Percentiles rank a stretch among this genome's conserved stretches.
Evolutionary conservation across 2,888 invertebrate species (phyloP).

Genomic region (Ennomos erosarius): DNA sequence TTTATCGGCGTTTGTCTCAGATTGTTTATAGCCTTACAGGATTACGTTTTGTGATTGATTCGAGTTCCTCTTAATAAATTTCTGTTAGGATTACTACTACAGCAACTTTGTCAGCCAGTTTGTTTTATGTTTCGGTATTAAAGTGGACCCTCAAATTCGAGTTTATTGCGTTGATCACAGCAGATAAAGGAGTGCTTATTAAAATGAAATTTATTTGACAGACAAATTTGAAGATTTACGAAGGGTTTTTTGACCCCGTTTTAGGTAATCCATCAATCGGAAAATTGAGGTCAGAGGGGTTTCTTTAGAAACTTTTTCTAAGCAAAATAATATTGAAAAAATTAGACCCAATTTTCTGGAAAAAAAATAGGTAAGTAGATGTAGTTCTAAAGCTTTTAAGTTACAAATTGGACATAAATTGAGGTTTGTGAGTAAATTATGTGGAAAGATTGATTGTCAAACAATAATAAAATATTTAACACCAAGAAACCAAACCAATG

Average conservation of each 20-base stretch:
- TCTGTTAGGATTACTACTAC: conserved; percentile 57
- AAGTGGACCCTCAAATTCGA: conserved; percentile 51
- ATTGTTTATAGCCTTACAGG: conserved; percentile 77
- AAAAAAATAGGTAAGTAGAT: too few relatives aligned
- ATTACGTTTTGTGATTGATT: conserved; percentile 81
- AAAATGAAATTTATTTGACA: conserved; percentile 62
- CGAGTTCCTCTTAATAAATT: conserved; percentile 72
- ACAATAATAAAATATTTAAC: too few relatives aligned
- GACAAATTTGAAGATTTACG: conserved; percentile 48
- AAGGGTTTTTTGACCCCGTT: conserved; percentile 47
- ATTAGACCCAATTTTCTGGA: too few relatives aligned
- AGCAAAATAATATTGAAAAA: too few relatives aligned
- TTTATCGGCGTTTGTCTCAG: conserved; percentile 72
- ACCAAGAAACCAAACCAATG: too few relatives aligned
- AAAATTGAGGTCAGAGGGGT: conserved; percentile 39
- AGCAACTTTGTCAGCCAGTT: conserved; percentile 61
- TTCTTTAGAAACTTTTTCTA: conserved; percentile 16
- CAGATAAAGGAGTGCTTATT: conserved; percentile 62
- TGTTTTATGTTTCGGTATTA: conserved; percentile 68
- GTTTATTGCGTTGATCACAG: conserved; percentile 60
- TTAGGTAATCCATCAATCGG: conserved; percentile 33
- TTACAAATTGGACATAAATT: too few relatives aligned
- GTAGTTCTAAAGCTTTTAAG: too few relatives aligned
- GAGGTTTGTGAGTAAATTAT: conserved; percentile 3
- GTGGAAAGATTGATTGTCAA: background rate